phyloP scores from a whole-genome alignment of 2,797 vertebrate species.

The Eptatretus atami region DNA sequence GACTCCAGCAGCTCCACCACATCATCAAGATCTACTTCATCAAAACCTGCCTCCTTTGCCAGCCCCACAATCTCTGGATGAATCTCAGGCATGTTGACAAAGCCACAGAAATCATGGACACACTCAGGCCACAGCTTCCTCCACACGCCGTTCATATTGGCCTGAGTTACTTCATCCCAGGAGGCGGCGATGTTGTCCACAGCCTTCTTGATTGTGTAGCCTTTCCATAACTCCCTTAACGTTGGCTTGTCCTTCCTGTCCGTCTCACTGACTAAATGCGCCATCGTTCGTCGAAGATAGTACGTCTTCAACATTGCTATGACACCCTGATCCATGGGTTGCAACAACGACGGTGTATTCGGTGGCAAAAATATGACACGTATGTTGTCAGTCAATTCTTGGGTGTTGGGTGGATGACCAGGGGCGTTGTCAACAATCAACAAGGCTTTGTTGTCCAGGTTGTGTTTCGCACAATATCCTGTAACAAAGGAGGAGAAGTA shows the following conservation, averaged over 20 bases:
- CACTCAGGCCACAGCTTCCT: background rate
- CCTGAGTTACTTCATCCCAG: background rate
- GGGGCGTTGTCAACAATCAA: background rate
- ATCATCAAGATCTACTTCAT: background rate
- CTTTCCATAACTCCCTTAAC: background rate
- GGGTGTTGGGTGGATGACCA: background rate
- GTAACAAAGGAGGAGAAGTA: background rate
- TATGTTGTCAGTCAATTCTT: background rate
- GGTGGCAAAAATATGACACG: background rate
- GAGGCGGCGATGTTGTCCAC: background rate
- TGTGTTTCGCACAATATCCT: background rate
- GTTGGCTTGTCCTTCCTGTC: background rate
- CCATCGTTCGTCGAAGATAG: background rate
- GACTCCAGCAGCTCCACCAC: background rate
- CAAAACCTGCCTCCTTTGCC: background rate
- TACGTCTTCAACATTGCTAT: background rate
- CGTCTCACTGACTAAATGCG: background rate
- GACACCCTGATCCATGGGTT: conserved; percentile 5
- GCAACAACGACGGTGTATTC: background rate
- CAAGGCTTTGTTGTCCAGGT: background rate
- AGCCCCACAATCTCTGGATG: background rate
- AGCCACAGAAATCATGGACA: background rate
- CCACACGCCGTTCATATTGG: background rate
- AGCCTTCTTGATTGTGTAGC: background rate
- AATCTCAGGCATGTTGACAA: background rate